Evolutionary conservation across 2,797 vertebrate species (phyloP).

Genomic region (Acanthopagrus latus): DNA sequence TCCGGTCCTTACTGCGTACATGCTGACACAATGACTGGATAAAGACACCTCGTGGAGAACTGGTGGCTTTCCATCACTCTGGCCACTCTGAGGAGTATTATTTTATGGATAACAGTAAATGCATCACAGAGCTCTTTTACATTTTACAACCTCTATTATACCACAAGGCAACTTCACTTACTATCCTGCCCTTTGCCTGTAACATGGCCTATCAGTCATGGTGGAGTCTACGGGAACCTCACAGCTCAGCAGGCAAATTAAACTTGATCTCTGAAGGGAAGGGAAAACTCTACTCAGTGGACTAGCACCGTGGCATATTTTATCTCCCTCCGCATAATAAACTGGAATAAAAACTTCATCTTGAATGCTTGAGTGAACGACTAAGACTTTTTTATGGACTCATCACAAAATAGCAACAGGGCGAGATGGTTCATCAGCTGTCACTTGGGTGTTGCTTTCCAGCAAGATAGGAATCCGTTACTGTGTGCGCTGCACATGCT

Average conservation of each 20-base stretch:
- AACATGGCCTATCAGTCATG: slow-evolving; percentile 65
- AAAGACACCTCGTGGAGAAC: slow-evolving; percentile 20
- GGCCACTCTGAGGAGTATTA: slow-evolving; percentile 53
- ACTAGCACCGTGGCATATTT: slow-evolving; percentile 3
- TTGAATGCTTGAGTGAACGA: slow-evolving; percentile 4
- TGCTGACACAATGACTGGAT: slow-evolving; percentile 29
- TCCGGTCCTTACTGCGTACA: neutral
- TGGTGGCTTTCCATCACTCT: slow-evolving; percentile 41
- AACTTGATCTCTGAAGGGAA: slow-evolving; percentile 36
- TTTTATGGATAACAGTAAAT: slow-evolving; percentile 76
- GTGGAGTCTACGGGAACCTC: slow-evolving; percentile 19
- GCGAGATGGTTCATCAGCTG: neutral
- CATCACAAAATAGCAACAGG: slow-evolving; percentile 1
- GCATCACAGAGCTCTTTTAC: slow-evolving; percentile 75
- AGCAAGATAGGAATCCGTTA: neutral
- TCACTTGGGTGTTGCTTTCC: slow-evolving; percentile 4
- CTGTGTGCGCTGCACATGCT: neutral
- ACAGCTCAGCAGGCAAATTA: slow-evolving; percentile 38
- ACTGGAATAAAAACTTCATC: neutral
- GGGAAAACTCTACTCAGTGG: slow-evolving; percentile 14
- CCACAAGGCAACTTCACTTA: slow-evolving; percentile 72
- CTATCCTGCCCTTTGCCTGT: slow-evolving; percentile 65
- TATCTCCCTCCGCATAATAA: neutral
- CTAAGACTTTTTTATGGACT: neutral
- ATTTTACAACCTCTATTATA: slow-evolving; percentile 80